Base-by-base conservation (phyloP, 2,888 invertebrate species). In the Siphonodentalium dalli region DNA sequence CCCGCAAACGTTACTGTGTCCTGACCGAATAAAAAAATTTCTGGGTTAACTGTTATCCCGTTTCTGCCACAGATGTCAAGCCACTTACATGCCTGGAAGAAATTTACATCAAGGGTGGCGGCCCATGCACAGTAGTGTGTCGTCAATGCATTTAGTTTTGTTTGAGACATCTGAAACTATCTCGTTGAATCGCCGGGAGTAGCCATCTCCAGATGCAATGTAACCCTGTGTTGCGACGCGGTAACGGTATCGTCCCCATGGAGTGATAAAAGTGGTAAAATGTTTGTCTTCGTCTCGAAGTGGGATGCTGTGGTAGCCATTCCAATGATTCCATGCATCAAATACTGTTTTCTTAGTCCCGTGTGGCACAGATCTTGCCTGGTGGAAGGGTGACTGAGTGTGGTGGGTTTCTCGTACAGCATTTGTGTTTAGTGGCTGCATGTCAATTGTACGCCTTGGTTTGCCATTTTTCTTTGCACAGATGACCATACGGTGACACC, bases 231-330 rank as follows among this genome's bases (percentile, higher is more conserved):
- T n/a, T n/a, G n/a, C n/a, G n/a, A n/a, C n/a, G 31, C 40, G 20
- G 42, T 58, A 57, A 18, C 50, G n/a, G 26, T 58, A 57, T 2
- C 58, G 41, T 7, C 56, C 57, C 55, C 58, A 58, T 2, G 56
- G 58, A 1, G 58, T 56, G 27, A 56, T 54, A 29, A 53, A 52
- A 7, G 58, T 57, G 20, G 37, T 37, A 8, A 37, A 18, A 18
- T 37, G 37, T 8, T 15, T 13, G 18, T 37, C 18, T 18, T 37
- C 37, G 9, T 11, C 15, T 8, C 37, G 37, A 18, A 37, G n/a
- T n/a, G n/a, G n/a, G n/a, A n/a, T n/a, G n/a, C n/a, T n/a, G n/a
- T n/a, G n/a, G n/a, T n/a, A n/a, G n/a, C n/a, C n/a, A n/a, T n/a
- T n/a, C n/a, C n/a, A n/a, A n/a, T n/a, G n/a, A n/a, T n/a, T n/a